Conservation (phyloP, 2,888 invertebrate species). For the Patella depressa region DNA sequence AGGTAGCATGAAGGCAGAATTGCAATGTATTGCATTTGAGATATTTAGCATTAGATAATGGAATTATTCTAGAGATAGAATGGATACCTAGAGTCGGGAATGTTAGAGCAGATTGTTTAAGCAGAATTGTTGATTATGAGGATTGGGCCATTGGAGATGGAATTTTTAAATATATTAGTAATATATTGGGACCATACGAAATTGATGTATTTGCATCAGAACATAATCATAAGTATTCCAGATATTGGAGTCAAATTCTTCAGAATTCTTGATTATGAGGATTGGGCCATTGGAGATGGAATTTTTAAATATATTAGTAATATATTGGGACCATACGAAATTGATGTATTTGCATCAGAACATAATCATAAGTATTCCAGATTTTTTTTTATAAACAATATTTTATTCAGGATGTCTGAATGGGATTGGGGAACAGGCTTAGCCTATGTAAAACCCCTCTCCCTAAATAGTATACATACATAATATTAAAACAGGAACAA, state of each 20-base stretch:
- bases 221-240: neutral
- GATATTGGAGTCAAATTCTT: neutral
- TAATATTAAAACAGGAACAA: too few species aligned
- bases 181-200: conserved; percentile 3
- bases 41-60: neutral
- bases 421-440: too few species aligned
- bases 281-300: neutral
- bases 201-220: neutral
- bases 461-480: too few species aligned
- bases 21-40: neutral
- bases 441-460: too few species aligned
- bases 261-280: neutral
- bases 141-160: neutral
- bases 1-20: neutral
- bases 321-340: conserved; percentile 1
- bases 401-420: too few species aligned
- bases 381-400: too few species aligned
- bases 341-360: neutral
- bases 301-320: neutral
- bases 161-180: neutral
- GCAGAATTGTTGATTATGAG: conserved; percentile 28
- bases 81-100: conserved; percentile 25
- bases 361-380: neutral
- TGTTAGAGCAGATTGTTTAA: conserved; percentile 27
- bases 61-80: conserved; percentile 18